A percentile compares a stretch with the other conserved stretches of the same genome.
Evolutionary conservation across 35 echinoderm and acorn worm genomes (phyloP).

Genomic region (Stichopus chloronotus): DNA sequence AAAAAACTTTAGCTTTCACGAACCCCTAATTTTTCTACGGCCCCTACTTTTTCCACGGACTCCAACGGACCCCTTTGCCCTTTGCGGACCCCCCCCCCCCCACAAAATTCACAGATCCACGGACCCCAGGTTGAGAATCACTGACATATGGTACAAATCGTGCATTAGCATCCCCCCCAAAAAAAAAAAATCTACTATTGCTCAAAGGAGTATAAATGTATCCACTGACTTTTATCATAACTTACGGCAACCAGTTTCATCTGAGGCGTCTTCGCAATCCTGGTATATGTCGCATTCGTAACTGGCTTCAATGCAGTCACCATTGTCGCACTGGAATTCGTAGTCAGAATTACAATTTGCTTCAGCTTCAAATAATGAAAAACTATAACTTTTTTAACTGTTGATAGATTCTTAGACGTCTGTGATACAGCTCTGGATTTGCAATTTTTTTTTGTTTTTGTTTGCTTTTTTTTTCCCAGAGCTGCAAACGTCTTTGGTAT

Average conservation of each 20-base stretch:
- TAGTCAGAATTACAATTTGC: background rate
- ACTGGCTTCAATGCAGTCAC: background rate
- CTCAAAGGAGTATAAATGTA: background rate
- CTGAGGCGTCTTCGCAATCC: background rate
- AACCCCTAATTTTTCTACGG: too few species aligned
- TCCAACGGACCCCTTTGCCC: too few species aligned
- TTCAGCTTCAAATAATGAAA: background rate
- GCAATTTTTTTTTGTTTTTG: background rate
- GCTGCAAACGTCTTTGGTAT: background rate
- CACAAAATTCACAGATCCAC: too few species aligned
- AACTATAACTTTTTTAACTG: background rate
- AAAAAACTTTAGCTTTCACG: too few species aligned
- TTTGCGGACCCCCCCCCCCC: too few species aligned
- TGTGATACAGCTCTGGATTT: background rate
- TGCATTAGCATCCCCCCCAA: background rate
- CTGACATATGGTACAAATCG: background rate
- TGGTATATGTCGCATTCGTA: background rate
- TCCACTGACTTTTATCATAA: background rate
- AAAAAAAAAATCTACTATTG: background rate
- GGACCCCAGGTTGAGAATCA: background rate
- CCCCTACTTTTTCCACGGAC: too few species aligned
- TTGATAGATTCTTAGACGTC: background rate
- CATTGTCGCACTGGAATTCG: background rate
- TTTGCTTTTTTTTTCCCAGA: background rate
- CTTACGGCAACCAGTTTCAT: background rate